A percentile compares a stretch with the other conserved stretches of the same genome.
phyloP scores from a whole-genome alignment of 1,140 invertebrate genomes.

The Scaptomyza montana region DNA sequence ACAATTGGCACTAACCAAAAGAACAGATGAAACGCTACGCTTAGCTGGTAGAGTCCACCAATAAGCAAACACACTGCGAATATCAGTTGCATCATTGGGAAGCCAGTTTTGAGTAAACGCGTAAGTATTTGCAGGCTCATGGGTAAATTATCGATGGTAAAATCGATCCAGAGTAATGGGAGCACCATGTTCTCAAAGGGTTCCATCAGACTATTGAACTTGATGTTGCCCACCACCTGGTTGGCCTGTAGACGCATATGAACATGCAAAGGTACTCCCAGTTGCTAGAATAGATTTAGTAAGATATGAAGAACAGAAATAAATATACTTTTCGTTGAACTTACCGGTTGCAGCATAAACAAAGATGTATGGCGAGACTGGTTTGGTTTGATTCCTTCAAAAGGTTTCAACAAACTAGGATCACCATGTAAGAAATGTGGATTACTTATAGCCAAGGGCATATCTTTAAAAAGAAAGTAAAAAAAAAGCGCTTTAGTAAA shows the following conservation, averaged over 20 bases:
- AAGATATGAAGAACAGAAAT: neutral
- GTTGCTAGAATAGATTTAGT: slow-evolving; percentile 80
- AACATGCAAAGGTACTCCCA: slow-evolving; percentile 86
- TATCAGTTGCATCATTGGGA: slow-evolving; percentile 78
- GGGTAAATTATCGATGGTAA: slow-evolving; percentile 83
- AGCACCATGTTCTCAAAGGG: slow-evolving; percentile 87
- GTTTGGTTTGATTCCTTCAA: slow-evolving; percentile 88
- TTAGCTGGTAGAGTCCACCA: slow-evolving; percentile 80
- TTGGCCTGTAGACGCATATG: slow-evolving; percentile 88
- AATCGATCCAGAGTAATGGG: slow-evolving; percentile 88
- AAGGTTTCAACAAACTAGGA: slow-evolving; percentile 86
- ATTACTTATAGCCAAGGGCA: slow-evolving; percentile 89
- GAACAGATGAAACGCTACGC: slow-evolving; percentile 74
- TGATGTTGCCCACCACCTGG: slow-evolving; percentile 86
- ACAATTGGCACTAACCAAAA: slow-evolving; percentile 52
- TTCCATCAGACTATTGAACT: slow-evolving; percentile 85
- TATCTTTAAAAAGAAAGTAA: slow-evolving; percentile 84
- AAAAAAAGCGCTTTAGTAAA: neutral
- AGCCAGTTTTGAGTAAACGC: slow-evolving; percentile 69
- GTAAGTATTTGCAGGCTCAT: slow-evolving; percentile 65
- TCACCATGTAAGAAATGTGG: slow-evolving; percentile 92
- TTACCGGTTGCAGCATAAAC: slow-evolving; percentile 85
- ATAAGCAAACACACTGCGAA: slow-evolving; percentile 77
- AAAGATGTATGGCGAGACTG: slow-evolving; percentile 84
- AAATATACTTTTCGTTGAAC: slow-evolving; percentile 3